A percentile compares a stretch with the other conserved stretches of the same genome.
phyloP scores from a whole-genome alignment of 2,113 vertebrate species.

The Triplophysa tibetana region DNA sequence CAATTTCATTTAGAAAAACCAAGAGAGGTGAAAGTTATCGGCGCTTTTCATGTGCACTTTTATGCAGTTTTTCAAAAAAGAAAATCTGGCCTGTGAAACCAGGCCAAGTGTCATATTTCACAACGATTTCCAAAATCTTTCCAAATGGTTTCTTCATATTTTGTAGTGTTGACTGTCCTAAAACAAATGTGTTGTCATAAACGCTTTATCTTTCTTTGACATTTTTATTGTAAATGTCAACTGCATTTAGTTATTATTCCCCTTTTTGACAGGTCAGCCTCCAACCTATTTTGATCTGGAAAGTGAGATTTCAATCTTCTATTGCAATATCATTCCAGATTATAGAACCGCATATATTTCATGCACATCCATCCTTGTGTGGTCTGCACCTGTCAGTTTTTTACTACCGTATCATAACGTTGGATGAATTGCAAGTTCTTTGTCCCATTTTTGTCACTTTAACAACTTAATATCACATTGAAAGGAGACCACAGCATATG shows the following conservation, averaged over 20 bases:
- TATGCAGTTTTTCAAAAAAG: neutral
- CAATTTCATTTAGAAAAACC: neutral
- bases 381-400: constrained; percentile 40
- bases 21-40: neutral
- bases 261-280: constrained; percentile 16
- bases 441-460: neutral
- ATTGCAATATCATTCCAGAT: constrained; percentile 16
- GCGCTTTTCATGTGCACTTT: neutral
- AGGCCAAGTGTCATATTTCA: neutral
- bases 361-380: constrained; percentile 11
- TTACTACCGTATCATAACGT: neutral
- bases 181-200: constrained; percentile 10
- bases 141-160: neutral
- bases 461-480: neutral
- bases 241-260: neutral
- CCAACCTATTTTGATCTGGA: neutral
- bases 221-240: constrained; percentile 36
- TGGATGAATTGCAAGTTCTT: neutral
- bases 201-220: constrained; percentile 14
- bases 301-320: constrained; percentile 26
- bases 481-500: neutral
- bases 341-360: constrained; percentile 6
- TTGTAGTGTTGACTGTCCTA: neutral
- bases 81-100: neutral
- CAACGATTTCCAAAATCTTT: neutral